These are phyloP conservation scores for Piliocolobus tephrosceles DNA, from an alignment of 2,113 vertebrate species.

Conservation along the genomic window DNA sequence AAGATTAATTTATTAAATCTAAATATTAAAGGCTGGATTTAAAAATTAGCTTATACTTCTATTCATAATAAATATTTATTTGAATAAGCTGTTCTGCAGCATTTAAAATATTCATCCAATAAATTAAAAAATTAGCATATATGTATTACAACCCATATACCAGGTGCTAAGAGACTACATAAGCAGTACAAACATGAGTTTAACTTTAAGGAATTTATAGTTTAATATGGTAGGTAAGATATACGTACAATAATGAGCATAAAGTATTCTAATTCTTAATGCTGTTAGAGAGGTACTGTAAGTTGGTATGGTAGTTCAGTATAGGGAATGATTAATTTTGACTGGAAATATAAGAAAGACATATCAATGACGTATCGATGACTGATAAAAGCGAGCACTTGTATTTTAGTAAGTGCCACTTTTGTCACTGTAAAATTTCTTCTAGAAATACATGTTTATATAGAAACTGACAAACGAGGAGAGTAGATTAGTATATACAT, in stretches of 20 bases:
- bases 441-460: neutral
- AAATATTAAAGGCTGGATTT: neutral
- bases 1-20: slow-evolving; percentile 32
- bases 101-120: neutral
- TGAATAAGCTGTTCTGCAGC: neutral
- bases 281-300: neutral
- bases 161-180: neutral
- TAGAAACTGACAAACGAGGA: neutral
- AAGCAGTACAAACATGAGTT: neutral
- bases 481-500: neutral
- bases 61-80: slow-evolving; percentile 43
- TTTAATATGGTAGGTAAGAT: neutral
- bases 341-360: neutral
- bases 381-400: neutral
- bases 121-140: neutral
- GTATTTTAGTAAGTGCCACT: neutral
- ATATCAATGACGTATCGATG: neutral
- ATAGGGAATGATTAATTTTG: neutral
- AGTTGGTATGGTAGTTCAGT: neutral
- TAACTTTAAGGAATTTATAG: neutral
- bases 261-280: neutral
- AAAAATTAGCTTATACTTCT: neutral
- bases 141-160: neutral
- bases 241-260: neutral
- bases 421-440: neutral